These are phyloP conservation scores for Acrocephalus kingi DNA, from an alignment of 2,113 vertebrate species.

Conservation along the genomic window DNA sequence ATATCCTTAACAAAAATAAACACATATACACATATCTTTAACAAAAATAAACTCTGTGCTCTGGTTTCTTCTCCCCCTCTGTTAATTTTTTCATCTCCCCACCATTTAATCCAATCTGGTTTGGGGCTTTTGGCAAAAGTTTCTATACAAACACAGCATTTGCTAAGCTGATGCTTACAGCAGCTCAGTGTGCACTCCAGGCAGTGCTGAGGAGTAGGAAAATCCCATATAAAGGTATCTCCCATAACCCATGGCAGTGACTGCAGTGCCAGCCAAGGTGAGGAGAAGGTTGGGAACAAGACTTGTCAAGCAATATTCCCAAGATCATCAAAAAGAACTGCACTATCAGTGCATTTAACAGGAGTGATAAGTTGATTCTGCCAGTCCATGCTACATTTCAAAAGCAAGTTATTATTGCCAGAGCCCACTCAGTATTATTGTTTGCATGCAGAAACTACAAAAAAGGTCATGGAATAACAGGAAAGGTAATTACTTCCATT, in stretches of 20 bases:
- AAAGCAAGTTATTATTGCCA: not conserved
- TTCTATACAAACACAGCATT: not conserved
- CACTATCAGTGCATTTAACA: not conserved
- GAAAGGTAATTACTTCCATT: conserved; percentile 12
- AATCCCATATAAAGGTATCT: not conserved
- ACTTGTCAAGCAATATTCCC: not conserved
- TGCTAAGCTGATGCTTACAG: not conserved
- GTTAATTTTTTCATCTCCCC: not conserved
- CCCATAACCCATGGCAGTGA: not conserved
- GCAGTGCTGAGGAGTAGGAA: too few relatives aligned
- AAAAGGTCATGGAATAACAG: conserved; percentile 10
- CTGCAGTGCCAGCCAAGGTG: not conserved
- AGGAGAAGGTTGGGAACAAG: not conserved
- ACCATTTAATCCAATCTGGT: not conserved
- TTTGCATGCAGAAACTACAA: not conserved
- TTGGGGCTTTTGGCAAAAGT: not conserved
- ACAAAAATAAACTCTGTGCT: not conserved
- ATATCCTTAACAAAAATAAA: not conserved
- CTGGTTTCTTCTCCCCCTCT: not conserved
- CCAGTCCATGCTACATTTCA: not conserved
- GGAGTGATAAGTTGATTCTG: not conserved
- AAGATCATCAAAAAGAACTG: not conserved
- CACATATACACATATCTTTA: not conserved
- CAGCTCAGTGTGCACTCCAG: not conserved
- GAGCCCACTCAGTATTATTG: not conserved